Evolutionary conservation across 2,888 invertebrate species (phyloP).

Genomic region (Drosophila borborema): DNA sequence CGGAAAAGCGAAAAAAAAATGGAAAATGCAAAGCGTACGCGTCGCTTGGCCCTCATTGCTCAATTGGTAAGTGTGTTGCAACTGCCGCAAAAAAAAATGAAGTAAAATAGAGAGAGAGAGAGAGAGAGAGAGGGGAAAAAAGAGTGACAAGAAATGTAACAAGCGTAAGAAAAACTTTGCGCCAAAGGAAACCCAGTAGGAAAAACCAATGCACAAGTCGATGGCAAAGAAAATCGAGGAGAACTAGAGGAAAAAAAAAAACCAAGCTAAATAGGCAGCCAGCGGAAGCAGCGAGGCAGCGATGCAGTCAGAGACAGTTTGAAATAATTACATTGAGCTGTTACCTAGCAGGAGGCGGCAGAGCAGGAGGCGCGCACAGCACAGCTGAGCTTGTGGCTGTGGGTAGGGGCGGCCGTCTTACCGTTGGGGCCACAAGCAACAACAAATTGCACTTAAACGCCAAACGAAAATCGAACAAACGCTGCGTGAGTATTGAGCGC

Average conservation of each 20-base stretch:
- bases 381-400: not conserved
- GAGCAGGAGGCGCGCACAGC: not conserved
- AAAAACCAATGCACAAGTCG: conserved; percentile 46
- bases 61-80: conserved; percentile 72
- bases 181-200: conserved; percentile 49
- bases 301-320: conserved; percentile 66
- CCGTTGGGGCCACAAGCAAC: conserved; percentile 37
- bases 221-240: conserved; percentile 27
- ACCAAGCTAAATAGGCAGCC: conserved; percentile 41
- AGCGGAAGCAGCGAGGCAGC: conserved; percentile 66
- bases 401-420: conserved; percentile 9
- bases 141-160: conserved; percentile 63
- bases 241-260: conserved; percentile 9
- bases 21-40: conserved; percentile 37
- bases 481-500: conserved; percentile 39
- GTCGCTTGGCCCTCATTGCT: conserved; percentile 63
- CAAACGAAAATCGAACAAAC: conserved; percentile 56
- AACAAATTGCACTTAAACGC: conserved; percentile 44
- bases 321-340: conserved; percentile 72
- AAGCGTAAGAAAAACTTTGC: conserved; percentile 70
- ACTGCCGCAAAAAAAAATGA: conserved; percentile 26
- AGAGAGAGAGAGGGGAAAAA: not conserved
- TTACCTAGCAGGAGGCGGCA: not conserved
- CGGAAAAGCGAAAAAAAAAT: conserved; percentile 20
- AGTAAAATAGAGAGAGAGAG: not conserved